Conservation (phyloP, 2,888 invertebrate genomes). For the Phragmatobia fuliginosa region DNA sequence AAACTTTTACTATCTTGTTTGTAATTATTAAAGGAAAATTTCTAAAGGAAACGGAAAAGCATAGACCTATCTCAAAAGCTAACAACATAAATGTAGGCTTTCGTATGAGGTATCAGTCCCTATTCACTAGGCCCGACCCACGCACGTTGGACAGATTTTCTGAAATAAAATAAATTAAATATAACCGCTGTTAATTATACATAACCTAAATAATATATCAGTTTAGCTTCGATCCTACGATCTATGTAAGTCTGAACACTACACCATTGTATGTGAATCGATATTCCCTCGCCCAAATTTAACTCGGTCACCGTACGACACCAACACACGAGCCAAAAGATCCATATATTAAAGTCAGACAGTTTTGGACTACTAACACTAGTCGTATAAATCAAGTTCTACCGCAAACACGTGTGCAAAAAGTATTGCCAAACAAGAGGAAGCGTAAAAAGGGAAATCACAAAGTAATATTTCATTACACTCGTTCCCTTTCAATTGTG, state of each 20-base stretch:
- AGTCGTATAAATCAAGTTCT: constrained; percentile 10
- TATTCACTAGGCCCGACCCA: not conserved
- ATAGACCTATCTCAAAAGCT: not conserved
- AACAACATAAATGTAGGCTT: not conserved
- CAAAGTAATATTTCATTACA: constrained; percentile 11
- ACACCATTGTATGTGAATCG: not conserved
- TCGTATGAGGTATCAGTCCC: not conserved
- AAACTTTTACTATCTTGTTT: too few relatives aligned
- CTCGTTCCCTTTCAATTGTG: not conserved
- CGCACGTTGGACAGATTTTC: too few relatives aligned
- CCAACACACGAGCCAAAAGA: not conserved
- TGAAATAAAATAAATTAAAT: too few relatives aligned
- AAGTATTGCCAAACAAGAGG: constrained; percentile 9
- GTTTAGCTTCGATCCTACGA: not conserved
- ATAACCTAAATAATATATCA: not conserved
- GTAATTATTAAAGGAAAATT: too few relatives aligned
- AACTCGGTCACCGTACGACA: not conserved
- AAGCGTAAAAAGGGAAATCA: constrained; percentile 12
- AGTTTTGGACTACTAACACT: constrained; percentile 13
- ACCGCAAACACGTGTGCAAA: constrained; percentile 13
- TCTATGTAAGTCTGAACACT: not conserved
- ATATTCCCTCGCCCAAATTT: not conserved
- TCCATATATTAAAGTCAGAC: constrained; percentile 3
- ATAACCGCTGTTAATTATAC: not conserved
- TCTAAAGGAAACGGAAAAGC: not conserved